Evolutionary conservation across 1,140 invertebrate species (phyloP).

Genomic region (Dreissena rostriformis): DNA sequence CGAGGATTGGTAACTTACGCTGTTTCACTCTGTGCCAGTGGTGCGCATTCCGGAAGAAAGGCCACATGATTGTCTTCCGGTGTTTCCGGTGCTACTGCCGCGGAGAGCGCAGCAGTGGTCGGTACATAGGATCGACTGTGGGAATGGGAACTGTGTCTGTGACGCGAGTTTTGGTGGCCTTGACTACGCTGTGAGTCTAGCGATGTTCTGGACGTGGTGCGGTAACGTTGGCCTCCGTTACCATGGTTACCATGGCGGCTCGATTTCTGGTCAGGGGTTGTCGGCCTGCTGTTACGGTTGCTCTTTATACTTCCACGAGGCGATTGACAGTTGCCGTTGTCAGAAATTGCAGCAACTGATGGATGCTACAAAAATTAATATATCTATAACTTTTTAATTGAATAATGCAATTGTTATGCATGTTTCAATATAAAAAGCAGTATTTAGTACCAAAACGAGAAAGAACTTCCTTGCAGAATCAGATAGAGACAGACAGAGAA

Average conservation of each 20-base stretch:
- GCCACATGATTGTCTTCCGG: constrained; percentile 36
- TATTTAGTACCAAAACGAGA: not conserved
- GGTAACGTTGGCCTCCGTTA: constrained; percentile 10
- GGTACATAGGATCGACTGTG: constrained; percentile 7
- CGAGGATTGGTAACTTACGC: not conserved
- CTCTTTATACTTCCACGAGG: not conserved
- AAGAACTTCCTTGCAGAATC: not conserved
- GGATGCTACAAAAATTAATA: not conserved
- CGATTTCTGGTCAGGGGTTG: constrained; percentile 32
- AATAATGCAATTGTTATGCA: not conserved
- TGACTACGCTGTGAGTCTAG: constrained; percentile 23
- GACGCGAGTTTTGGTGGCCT: constrained; percentile 30
- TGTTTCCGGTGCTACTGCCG: constrained; percentile 8
- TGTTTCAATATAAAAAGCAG: not conserved
- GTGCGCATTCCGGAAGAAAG: constrained; percentile 30
- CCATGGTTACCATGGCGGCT: constrained; percentile 7
- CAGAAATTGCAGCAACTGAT: constrained; percentile 17
- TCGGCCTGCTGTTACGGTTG: constrained; percentile 1
- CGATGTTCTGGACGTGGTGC: constrained; percentile 25
- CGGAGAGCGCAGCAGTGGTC: constrained; percentile 4
- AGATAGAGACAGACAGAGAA: not conserved
- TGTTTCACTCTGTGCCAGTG: constrained; percentile 44
- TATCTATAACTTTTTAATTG: not conserved
- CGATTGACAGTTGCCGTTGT: constrained; percentile 8
- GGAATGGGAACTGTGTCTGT: constrained; percentile 27